phyloP scores from a whole-genome alignment of 2,113 vertebrate species.

The Ardeotis arabs region DNA sequence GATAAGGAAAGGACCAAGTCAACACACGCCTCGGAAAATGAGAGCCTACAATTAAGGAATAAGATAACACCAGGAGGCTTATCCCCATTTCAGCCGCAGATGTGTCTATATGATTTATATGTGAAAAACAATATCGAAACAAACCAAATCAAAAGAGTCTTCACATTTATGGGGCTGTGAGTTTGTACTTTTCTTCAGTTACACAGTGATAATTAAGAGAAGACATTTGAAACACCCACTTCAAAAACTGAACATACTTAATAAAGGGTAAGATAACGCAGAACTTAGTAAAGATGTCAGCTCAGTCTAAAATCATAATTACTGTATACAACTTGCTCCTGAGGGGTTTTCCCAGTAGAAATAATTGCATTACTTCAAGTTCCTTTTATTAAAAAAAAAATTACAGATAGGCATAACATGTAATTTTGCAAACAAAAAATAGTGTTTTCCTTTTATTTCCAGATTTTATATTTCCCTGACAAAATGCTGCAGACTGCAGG shows the following conservation, averaged over 20 bases:
- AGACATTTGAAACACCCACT: constrained; percentile 75
- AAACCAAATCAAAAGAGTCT: constrained; percentile 64
- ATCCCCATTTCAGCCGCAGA: constrained; percentile 21
- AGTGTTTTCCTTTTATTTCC: constrained; percentile 60
- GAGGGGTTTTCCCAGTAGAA: constrained; percentile 65
- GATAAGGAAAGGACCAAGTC: constrained; percentile 49
- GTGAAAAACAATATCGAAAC: constrained; percentile 69
- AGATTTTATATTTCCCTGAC: constrained; percentile 59
- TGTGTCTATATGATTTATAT: constrained; percentile 64
- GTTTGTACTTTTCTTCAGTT: constrained; percentile 54
- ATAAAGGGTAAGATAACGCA: constrained; percentile 68
- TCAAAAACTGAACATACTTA: constrained; percentile 69
- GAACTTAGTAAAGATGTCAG: constrained; percentile 71
- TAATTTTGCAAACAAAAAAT: constrained; percentile 69
- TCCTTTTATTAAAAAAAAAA: constrained; percentile 65
- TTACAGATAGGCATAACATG: constrained; percentile 62
- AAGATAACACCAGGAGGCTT: constrained; percentile 52
- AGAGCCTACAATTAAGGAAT: constrained; percentile 64
- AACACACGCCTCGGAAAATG: constrained; percentile 7
- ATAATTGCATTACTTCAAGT: constrained; percentile 68
- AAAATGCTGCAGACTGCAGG: constrained; percentile 55
- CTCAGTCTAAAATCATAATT: constrained; percentile 75
- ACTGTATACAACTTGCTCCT: constrained; percentile 61
- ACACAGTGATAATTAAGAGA: constrained; percentile 73
- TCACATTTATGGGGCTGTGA: constrained; percentile 48